phyloP scores from a whole-genome alignment of 2,888 invertebrate genomes.

The Tribolium freemani region DNA sequence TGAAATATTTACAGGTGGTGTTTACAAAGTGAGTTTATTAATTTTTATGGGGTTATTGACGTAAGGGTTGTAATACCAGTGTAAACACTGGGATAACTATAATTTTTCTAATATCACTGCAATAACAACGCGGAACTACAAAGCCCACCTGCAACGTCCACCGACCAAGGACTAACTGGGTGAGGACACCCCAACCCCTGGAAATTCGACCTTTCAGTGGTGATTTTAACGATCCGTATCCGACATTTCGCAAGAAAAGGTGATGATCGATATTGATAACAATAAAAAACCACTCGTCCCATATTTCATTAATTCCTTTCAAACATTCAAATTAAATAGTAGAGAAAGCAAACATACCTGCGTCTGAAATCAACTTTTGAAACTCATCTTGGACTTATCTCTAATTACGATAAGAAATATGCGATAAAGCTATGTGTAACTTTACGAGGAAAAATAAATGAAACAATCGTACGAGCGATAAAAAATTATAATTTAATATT shows the following conservation, averaged over 20 bases:
- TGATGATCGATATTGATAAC: conserved; percentile 56
- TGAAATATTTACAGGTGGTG: not conserved
- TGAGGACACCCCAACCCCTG: conserved; percentile 40
- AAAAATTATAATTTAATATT: not conserved
- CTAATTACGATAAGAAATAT: not conserved
- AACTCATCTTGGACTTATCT: not conserved
- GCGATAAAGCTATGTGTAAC: not conserved
- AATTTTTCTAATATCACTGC: not conserved
- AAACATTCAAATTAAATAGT: not conserved
- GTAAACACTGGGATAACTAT: not conserved
- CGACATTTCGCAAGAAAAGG: conserved; percentile 60
- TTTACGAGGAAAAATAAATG: not conserved
- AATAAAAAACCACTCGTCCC: conserved; percentile 45
- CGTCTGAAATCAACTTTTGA: not conserved
- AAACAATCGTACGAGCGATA: too few species aligned
- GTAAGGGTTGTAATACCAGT: not conserved
- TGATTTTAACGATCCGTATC: conserved; percentile 63
- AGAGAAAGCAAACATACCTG: not conserved
- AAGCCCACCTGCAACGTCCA: conserved; percentile 43
- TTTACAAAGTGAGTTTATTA: not conserved
- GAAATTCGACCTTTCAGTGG: conserved; percentile 57
- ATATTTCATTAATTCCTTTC: not conserved
- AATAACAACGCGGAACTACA: not conserved
- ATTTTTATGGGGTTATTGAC: conserved; percentile 10
- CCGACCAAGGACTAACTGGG: conserved; percentile 47